Evolutionary conservation across 2,888 invertebrate species (phyloP).

Genomic region (Yponomeuta cagnagella): DNA sequence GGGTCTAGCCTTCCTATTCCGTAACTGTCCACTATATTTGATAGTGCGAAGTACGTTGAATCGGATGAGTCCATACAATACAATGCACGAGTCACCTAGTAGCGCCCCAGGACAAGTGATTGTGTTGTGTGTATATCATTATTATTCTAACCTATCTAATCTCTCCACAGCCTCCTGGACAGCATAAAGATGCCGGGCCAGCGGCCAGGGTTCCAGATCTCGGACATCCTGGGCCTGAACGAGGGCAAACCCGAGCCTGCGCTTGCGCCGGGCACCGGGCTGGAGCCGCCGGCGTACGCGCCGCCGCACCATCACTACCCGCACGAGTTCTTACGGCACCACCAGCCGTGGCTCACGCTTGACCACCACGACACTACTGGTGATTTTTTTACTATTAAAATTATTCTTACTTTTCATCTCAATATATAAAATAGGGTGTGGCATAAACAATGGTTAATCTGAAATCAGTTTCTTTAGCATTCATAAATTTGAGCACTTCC

Average conservation of each 20-base stretch:
- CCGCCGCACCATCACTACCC: slow-evolving; percentile 59
- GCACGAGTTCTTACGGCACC: slow-evolving; percentile 59
- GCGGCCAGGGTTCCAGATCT: slow-evolving; percentile 91
- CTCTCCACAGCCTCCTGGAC: slow-evolving; percentile 80
- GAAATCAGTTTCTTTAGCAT: no score
- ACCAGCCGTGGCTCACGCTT: slow-evolving; percentile 62
- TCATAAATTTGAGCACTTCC: no score
- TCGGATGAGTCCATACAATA: no score
- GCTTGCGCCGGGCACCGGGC: slow-evolving; percentile 31
- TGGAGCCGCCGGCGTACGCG: slow-evolving; percentile 55
- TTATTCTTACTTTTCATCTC: no score
- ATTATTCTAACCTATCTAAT: not conserved
- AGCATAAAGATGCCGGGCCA: slow-evolving; percentile 88
- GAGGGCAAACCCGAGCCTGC: slow-evolving; percentile 73
- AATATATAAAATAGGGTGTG: no score
- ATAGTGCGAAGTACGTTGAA: no score
- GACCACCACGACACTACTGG: slow-evolving; percentile 62
- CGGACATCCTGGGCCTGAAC: slow-evolving; percentile 94
- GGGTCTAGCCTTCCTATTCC: no score
- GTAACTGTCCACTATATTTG: no score
- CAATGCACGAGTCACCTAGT: no score
- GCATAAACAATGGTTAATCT: no score
- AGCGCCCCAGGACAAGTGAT: no score
- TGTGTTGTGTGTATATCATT: no score
- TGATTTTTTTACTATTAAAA: slow-evolving; percentile 27